phyloP scores from a whole-genome alignment of 2,113 vertebrate species.

The Misgurnus mizolepis region DNA sequence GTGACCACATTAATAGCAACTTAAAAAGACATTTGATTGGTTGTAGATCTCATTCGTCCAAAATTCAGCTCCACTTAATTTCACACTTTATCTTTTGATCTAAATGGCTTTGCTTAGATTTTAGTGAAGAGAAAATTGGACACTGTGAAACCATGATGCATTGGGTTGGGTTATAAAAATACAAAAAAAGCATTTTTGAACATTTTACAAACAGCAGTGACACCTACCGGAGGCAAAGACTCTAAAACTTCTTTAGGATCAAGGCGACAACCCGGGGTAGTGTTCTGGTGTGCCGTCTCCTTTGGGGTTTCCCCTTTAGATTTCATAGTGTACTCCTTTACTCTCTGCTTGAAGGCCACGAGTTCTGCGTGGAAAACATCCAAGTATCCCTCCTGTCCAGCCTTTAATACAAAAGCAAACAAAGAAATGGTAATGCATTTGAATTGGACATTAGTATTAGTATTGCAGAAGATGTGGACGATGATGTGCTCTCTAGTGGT shows the following conservation, averaged over 20 bases:
- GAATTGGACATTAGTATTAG: no score
- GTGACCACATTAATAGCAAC: no score
- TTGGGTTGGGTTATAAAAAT: no score
- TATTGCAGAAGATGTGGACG: no score
- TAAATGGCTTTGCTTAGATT: no score
- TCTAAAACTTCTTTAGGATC: constrained; percentile 78
- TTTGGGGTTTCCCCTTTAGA: constrained; percentile 69
- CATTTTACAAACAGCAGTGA: background rate
- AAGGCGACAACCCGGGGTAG: constrained; percentile 65
- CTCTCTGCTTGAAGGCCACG: constrained; percentile 88
- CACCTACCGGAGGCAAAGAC: constrained; percentile 80
- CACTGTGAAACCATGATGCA: no score
- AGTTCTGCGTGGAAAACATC: constrained; percentile 94
- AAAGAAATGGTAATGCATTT: background rate
- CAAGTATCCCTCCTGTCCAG: constrained; percentile 88
- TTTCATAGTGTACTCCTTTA: constrained; percentile 79
- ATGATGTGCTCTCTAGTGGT: constrained; percentile 38
- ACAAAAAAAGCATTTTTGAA: no score
- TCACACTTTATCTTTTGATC: no score
- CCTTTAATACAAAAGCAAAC: constrained; percentile 67
- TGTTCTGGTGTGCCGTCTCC: constrained; percentile 64
- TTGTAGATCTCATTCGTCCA: no score
- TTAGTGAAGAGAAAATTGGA: no score
- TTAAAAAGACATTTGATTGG: no score
- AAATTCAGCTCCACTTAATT: no score